A percentile compares a stretch with the other conserved stretches of the same genome.
Evolutionary conservation across 2,797 vertebrate genomes (phyloP).

Genomic region (Peromyscus melanophrys): DNA sequence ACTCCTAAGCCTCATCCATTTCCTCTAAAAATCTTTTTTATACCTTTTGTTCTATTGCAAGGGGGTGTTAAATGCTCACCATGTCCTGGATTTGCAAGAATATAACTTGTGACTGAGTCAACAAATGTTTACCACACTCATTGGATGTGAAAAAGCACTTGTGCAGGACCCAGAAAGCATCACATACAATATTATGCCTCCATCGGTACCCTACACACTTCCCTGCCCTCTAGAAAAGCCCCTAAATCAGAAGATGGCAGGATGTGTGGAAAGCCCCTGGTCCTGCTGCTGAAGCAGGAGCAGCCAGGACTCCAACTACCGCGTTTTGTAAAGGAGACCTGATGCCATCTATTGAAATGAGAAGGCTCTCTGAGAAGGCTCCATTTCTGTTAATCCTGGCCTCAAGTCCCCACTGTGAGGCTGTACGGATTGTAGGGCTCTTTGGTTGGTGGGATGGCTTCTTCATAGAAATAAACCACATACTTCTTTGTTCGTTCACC

Average conservation of each 20-base stretch:
- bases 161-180: not conserved
- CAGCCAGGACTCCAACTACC: not conserved
- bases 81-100: not conserved
- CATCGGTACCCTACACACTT: not conserved
- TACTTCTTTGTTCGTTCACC: constrained; percentile 7
- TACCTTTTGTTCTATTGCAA: not conserved
- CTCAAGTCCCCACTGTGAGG: not conserved
- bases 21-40: not conserved
- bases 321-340: not conserved
- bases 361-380: not conserved
- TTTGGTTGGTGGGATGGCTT: not conserved
- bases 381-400: not conserved
- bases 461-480: not conserved
- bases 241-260: not conserved
- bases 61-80: not conserved
- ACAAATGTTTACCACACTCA: not conserved
- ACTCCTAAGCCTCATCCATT: not conserved
- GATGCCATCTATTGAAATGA: no score
- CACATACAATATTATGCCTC: not conserved
- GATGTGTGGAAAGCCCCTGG: not conserved
- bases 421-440: not conserved
- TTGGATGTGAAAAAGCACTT: rapidly evolving
- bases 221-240: not conserved
- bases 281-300: not conserved
- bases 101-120: not conserved